Base-by-base conservation (phyloP, 2,888 invertebrate species). In the Tanypteryx hageni region DNA sequence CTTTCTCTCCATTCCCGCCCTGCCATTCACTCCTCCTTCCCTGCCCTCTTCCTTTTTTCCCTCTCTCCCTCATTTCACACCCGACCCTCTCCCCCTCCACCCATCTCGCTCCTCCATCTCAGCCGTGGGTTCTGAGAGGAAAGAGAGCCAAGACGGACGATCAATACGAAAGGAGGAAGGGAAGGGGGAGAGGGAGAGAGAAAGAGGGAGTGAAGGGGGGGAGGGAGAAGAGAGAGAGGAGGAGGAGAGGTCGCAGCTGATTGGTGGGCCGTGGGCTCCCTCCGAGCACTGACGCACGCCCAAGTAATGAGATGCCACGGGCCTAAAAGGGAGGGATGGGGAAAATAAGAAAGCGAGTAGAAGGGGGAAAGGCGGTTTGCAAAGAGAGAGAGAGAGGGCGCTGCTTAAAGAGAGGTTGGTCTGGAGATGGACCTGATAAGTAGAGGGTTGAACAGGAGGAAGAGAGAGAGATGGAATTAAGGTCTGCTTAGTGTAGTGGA, bases 291-390 rank as follows among this genome's bases (percentile, higher is more conserved):
- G 89, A 89, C 89, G 89, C 89, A 89, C 89, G 89, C 89, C 86
- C 89, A 27, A 89, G 89, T 89, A 89, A 89, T 89, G 89, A 89
- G 89, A 86, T 86, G 86, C 86, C 86, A 86, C 86, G 86, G 86
- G 86, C 86, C 61, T 64, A 44, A 89, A 89, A 89, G 44, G 64
- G 44, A 64, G 44, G 89, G 64, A 22, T 31, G 86, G 86, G 86
- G 27, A 86, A 64, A 89, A 89, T 61, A 68, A 64, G 89, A 31
- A 86, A 14, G 83, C 44, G 44, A 44, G 44, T 44, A 44, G 44
- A 13, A n/a, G 68, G 13, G n/a, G n/a, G 64, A 64, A 64, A 76
- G 76, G 76, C n/a, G 68, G 68, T 22, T 68, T 68, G 76, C 76
- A 76, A 76, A 76, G 27, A 76, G 76, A 44, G 44, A 44, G 44